Percentiles rank a stretch among this genome's conserved stretches.
Evolutionary conservation across 1,140 invertebrate species (phyloP).

Genomic region (Panagrolaimus sp.): DNA sequence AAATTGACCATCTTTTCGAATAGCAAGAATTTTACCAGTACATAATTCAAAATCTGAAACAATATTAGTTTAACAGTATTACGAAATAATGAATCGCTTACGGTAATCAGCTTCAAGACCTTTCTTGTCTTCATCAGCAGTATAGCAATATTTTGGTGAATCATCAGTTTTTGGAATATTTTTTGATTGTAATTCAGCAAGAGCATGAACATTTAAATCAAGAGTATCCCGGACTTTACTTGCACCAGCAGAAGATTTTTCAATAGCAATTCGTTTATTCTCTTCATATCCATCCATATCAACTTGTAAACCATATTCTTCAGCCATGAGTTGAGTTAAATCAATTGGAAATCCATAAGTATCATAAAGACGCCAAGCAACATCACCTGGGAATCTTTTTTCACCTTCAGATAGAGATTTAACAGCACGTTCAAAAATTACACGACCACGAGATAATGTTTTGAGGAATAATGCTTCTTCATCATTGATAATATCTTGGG

Average conservation of each 20-base stretch:
- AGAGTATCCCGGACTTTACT: conserved; percentile 51
- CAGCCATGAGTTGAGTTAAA: conserved; percentile 90
- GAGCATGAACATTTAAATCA: conserved; percentile 85
- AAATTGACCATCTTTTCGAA: conserved; percentile 76
- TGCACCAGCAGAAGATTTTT: conserved; percentile 47
- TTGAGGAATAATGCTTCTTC: conserved; percentile 97
- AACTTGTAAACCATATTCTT: conserved; percentile 82
- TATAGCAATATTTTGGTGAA: conserved; percentile 83
- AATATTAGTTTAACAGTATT: not conserved
- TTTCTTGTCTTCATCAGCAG: conserved; percentile 63
- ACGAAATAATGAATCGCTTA: conserved; percentile 42
- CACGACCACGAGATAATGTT: conserved; percentile 80
- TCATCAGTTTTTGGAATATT: conserved; percentile 80
- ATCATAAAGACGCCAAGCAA: conserved; percentile 95
- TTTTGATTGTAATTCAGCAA: conserved; percentile 74
- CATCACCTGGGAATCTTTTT: conserved; percentile 68
- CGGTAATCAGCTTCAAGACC: conserved; percentile 69
- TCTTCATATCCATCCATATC: conserved; percentile 85
- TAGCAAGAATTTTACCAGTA: conserved; percentile 64
- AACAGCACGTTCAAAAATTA: conserved; percentile 84
- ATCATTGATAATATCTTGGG: conserved; percentile 86
- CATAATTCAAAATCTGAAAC: conserved; percentile 63
- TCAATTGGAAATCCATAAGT: conserved; percentile 98
- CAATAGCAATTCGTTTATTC: conserved; percentile 66
- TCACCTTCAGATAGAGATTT: conserved; percentile 69